Conservation (phyloP, 2,888 invertebrate species). For the Diaperis boleti region DNA sequence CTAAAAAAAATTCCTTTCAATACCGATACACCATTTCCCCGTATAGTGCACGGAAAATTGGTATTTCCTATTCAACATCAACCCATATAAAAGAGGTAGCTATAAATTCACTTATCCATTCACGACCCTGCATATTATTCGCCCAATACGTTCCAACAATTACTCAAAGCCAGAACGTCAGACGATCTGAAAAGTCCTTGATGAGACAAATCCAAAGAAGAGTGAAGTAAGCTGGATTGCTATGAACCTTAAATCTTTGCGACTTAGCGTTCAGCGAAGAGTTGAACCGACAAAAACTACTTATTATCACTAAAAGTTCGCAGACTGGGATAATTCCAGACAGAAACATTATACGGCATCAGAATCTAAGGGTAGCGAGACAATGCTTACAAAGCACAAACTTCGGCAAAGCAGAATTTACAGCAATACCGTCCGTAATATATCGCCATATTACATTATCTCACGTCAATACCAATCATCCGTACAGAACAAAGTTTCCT, state of each 20-base stretch:
- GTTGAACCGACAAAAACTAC: background rate
- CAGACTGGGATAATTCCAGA: background rate
- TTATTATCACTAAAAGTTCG: constrained; percentile 6
- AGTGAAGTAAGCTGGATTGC: background rate
- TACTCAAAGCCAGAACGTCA: too few relatives aligned
- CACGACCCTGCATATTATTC: too few relatives aligned
- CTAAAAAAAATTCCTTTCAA: too few relatives aligned
- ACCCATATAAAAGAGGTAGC: too few relatives aligned
- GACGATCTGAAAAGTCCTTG: constrained; percentile 1
- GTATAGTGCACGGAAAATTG: too few relatives aligned
- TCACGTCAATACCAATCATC: constrained; percentile 5
- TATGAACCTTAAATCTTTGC: constrained; percentile 1
- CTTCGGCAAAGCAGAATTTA: constrained; percentile 23
- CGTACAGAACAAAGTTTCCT: background rate
- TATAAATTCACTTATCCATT: too few relatives aligned
- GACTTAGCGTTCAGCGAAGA: constrained; percentile 5
- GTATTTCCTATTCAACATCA: too few relatives aligned
- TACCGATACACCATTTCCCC: too few relatives aligned
- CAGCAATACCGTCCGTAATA: constrained; percentile 19
- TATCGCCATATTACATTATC: background rate
- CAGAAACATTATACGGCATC: background rate
- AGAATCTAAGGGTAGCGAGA: constrained; percentile 16
- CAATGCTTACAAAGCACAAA: constrained; percentile 17
- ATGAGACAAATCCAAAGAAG: background rate
- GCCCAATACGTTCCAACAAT: too few relatives aligned